These are phyloP conservation scores for Cetoscarus ocellatus DNA, from an alignment of 2,797 vertebrate genomes.

Conservation along the genomic window DNA sequence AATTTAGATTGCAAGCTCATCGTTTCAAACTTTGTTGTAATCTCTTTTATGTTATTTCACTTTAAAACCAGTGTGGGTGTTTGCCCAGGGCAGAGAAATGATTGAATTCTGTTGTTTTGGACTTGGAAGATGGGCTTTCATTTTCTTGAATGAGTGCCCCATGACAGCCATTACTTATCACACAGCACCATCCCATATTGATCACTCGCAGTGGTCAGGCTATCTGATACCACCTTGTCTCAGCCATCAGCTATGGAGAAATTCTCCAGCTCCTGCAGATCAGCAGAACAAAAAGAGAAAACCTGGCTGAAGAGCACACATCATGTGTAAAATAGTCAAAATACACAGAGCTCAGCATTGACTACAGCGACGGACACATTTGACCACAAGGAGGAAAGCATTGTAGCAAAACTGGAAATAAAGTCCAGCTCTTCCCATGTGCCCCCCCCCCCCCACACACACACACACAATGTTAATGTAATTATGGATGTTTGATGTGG, in stretches of 20 bases:
- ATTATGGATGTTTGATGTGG: conserved; percentile 34
- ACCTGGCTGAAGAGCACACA: conserved; percentile 24
- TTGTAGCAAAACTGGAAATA: conserved; percentile 4
- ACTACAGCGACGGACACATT: conserved; percentile 29
- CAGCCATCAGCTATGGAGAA: conserved; percentile 45
- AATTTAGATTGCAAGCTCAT: conserved; percentile 16
- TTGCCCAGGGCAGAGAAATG: conserved; percentile 49
- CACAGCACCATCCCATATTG: conserved; percentile 66
- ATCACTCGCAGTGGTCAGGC: conserved; percentile 64
- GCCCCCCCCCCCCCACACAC: too few species aligned
- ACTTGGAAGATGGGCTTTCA: conserved; percentile 59
- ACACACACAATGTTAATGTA: conserved; percentile 42
- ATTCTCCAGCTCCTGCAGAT: conserved; percentile 41
- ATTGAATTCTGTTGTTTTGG: conserved; percentile 65
- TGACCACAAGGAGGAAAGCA: conserved; percentile 23
- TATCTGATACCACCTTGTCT: conserved; percentile 57
- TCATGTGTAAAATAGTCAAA: conserved; percentile 43
- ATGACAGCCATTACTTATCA: conserved; percentile 69
- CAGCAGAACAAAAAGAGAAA: not conserved
- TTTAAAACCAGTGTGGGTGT: conserved; percentile 38
- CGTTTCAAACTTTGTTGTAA: conserved; percentile 20
- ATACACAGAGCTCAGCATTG: conserved; percentile 12
- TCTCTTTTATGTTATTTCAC: conserved; percentile 45
- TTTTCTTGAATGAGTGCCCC: conserved; percentile 70
- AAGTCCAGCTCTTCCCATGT: conserved; percentile 33